Evolutionary conservation across 2,113 vertebrate species (phyloP).

Genomic region (Tyrannus savana): DNA sequence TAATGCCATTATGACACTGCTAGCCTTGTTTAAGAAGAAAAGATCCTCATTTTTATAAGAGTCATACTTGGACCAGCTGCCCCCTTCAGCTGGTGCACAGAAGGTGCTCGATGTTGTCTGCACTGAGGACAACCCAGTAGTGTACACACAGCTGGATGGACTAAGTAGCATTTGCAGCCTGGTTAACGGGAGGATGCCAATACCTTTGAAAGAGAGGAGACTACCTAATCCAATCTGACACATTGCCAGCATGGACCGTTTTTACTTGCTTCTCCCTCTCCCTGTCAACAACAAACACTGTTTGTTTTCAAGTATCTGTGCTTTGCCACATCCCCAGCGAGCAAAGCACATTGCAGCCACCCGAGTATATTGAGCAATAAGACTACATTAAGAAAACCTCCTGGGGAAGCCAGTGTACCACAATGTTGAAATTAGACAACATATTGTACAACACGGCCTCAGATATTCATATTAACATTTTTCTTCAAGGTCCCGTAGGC

Average conservation of each 20-base stretch:
- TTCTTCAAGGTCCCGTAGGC: not conserved
- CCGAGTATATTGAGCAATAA: not conserved
- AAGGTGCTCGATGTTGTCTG: not conserved
- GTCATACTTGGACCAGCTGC: accelerated
- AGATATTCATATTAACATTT: slow-evolving; percentile 26
- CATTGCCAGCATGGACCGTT: not conserved
- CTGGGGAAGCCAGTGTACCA: not conserved
- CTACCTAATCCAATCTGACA: not conserved
- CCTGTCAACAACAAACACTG: accelerated
- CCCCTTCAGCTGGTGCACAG: not conserved
- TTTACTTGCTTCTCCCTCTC: not conserved
- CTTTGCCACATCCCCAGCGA: not conserved
- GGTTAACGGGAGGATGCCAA: not conserved
- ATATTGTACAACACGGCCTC: slow-evolving; percentile 38
- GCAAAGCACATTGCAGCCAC: not conserved
- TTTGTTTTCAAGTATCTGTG: not conserved
- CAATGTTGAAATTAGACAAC: slow-evolving; percentile 39
- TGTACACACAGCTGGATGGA: not conserved
- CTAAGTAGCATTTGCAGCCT: not conserved
- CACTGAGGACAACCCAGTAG: accelerated
- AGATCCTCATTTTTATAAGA: not conserved
- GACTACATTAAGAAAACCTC: slow-evolving; percentile 23
- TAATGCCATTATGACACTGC: not conserved
- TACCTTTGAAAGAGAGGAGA: not conserved
- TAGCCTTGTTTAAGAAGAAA: not conserved